Evolutionary conservation across 2,113 vertebrate species (phyloP), one percentile per base, ranked within the genome.

Genomic region (Pipa parva): DNA sequence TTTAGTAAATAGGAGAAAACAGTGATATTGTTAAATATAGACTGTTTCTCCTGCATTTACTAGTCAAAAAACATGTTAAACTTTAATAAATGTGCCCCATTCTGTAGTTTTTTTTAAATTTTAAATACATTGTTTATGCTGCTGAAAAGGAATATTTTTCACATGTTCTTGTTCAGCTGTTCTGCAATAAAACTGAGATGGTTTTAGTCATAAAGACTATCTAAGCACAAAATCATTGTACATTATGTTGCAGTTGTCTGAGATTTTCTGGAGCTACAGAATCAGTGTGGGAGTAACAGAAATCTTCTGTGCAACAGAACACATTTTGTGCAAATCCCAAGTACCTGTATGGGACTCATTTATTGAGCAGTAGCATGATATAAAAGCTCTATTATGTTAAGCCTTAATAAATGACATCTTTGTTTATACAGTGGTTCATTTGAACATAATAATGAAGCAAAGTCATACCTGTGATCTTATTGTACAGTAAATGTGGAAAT

Each of bases 401-500:
- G 66, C 66, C 66, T 70, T 70, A 70, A 61, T 18, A 45, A 42
- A 54, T 42, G 31, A 15, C 33, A 70, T 37, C 33, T 42, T 36
- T 59, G 25, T 69, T 25, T 60, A 50, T 60, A 59, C 22, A 59
- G 28, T 22, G 5, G 7, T 39, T 26, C 52, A 29, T 50, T 68
- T 51, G 17, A 59, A 59, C 9, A 51, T 39, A 13, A 51, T 24
- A 31, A 51, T 68, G 36, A 20, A 51, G n/a, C 58, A 5, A 70
- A 61, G 57, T 49, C 58, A 70, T 70, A 70, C 48, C 18, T 60
- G 48, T 69, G 46, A 21, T 69, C 18, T 28, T 31, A 36, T 36
- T 68, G 65, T 60, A 60, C 25, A 59, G 27, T 51, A 24, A 52
- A 61, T 70, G 33, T 70, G 57, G 55, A 67, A 70, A 67, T 50